phyloP scores from a whole-genome alignment of 2,113 vertebrate species.

The Anser brachyrhynchus region DNA sequence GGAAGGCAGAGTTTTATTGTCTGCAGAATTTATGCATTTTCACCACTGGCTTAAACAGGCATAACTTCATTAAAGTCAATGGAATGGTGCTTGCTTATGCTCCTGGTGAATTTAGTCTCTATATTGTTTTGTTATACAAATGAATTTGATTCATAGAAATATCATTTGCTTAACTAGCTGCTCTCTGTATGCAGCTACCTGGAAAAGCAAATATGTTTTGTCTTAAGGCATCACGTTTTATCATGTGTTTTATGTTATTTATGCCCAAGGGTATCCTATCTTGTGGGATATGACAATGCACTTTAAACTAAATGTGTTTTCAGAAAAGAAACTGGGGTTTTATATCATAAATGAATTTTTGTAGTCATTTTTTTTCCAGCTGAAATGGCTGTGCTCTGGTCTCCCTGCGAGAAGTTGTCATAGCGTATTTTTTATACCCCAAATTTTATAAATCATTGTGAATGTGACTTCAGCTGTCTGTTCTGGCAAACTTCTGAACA shows the following conservation, averaged over 20 bases:
- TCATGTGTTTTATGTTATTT: conserved; percentile 55
- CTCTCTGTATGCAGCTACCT: conserved; percentile 8
- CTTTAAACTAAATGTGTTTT: conserved; percentile 60
- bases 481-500: not conserved
- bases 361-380: not conserved
- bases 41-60: not conserved
- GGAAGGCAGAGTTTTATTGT: not conserved
- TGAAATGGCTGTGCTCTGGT: not conserved
- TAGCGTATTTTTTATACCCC: not conserved
- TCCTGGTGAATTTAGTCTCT: conserved; percentile 27
- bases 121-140: conserved; percentile 10
- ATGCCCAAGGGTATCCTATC: conserved; percentile 32
- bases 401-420: not conserved
- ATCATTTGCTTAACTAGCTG: conserved; percentile 57
- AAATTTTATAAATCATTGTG: conserved; percentile 9
- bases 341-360: conserved; percentile 40
- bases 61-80: conserved; percentile 4
- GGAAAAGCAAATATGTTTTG: conserved; percentile 35
- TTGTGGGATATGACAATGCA: conserved; percentile 33
- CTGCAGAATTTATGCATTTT: conserved; percentile 1
- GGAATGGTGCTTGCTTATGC: not conserved
- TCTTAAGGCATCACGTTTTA: conserved; percentile 30
- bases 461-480: conserved; percentile 5
- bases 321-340: conserved; percentile 25
- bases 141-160: conserved; percentile 34